Percentiles rank a stretch among this genome's conserved stretches.
phyloP scores from a whole-genome alignment of 2,113 vertebrate genomes.

The Butorides virescens region DNA sequence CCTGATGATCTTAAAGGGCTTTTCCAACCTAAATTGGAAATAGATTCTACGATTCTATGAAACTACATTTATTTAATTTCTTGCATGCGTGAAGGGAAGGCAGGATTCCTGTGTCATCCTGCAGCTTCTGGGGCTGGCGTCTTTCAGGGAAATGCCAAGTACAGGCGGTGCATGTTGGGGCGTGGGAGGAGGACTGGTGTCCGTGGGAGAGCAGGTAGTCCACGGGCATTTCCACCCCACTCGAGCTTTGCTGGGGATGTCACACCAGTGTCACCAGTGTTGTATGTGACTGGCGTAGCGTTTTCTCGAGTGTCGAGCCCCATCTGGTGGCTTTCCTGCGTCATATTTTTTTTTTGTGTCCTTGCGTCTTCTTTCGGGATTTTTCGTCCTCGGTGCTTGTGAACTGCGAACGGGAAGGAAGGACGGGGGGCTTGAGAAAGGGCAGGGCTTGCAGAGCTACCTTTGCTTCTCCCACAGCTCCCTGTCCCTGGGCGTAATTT shows the following conservation, averaged over 20 bases:
- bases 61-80: neutral
- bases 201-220: neutral
- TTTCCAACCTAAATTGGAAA: too few species aligned
- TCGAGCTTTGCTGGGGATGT: neutral
- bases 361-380: neutral
- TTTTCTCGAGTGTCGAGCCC: constrained; percentile 40
- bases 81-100: neutral
- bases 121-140: neutral
- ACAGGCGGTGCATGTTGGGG: accelerated
- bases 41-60: too few species aligned
- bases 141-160: neutral
- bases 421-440: neutral
- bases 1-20: too few species aligned
- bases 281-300: neutral
- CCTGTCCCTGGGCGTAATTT: too few species aligned
- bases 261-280: neutral
- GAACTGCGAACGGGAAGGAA: neutral
- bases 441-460: neutral
- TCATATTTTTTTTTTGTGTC: neutral
- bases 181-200: neutral
- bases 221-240: neutral
- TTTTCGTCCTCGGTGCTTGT: neutral
- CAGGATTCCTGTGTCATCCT: neutral
- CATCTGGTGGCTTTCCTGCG: constrained; percentile 41
- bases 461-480: neutral